Conservation (phyloP, 2,888 invertebrate species). For the Gortyna flavago region DNA sequence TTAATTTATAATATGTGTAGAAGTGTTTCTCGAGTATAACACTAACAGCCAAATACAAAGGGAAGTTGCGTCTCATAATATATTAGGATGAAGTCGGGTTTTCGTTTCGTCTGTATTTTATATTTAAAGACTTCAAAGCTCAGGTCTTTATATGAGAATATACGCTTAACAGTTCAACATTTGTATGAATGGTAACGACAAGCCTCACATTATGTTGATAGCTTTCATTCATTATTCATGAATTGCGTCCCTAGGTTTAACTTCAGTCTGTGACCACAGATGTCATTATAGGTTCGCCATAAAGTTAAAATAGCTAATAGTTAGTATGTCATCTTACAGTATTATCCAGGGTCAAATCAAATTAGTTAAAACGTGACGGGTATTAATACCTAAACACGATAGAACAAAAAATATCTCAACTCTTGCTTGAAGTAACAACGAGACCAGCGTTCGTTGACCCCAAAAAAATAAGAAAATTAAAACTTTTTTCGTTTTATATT, state of each 20-base stretch:
- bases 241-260: not conserved
- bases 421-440: not conserved
- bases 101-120: not conserved
- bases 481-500: not conserved
- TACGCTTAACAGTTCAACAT: not conserved
- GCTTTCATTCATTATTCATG: constrained; percentile 15
- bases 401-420: not conserved
- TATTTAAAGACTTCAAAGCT: not conserved
- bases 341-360: not conserved
- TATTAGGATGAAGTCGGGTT: not conserved
- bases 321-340: not conserved
- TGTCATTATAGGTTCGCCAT: not conserved
- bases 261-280: not conserved
- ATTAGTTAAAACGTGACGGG: too few species aligned
- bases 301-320: constrained; percentile 6
- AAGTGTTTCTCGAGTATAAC: not conserved
- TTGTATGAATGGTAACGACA: constrained; percentile 10
- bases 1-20: not conserved
- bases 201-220: not conserved
- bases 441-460: not conserved
- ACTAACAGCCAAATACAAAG: not conserved
- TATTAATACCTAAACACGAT: too few species aligned
- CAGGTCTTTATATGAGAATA: not conserved
- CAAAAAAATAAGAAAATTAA: not conserved
- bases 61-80: not conserved